Conservation (phyloP, 2,888 invertebrate genomes). For the Onchidella celtica region DNA sequence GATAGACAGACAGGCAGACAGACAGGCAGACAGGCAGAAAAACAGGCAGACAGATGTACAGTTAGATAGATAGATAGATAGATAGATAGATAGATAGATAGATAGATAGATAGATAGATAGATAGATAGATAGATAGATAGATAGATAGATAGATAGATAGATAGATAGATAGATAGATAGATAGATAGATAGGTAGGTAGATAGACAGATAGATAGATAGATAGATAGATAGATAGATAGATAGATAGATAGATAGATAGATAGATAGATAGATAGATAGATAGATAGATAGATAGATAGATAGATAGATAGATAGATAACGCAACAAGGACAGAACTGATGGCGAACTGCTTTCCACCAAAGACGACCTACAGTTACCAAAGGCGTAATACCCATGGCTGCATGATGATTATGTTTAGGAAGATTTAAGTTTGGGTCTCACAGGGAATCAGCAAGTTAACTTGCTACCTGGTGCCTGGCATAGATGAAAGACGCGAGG, state of each 20-base stretch:
- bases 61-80: not conserved
- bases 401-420: too few relatives aligned
- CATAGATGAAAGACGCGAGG: too few relatives aligned
- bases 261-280: not conserved
- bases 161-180: conserved; percentile 24
- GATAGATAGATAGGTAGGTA: not conserved
- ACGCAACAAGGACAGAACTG: too few relatives aligned
- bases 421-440: too few relatives aligned
- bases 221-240: conserved; percentile 22
- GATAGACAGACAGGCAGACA: not conserved
- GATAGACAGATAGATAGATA: not conserved
- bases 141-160: not conserved
- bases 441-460: too few relatives aligned
- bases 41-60: not conserved
- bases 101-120: too few relatives aligned
- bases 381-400: too few relatives aligned
- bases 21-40: conserved; percentile 20
- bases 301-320: not conserved
- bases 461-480: too few relatives aligned
- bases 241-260: conserved; percentile 3
- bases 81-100: not conserved
- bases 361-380: too few relatives aligned
- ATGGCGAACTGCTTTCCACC: too few relatives aligned
- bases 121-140: not conserved
- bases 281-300: not conserved